These are phyloP conservation scores for Polydrusus cervinus DNA, from an alignment of 2,888 invertebrate genomes.

Conservation along the genomic window DNA sequence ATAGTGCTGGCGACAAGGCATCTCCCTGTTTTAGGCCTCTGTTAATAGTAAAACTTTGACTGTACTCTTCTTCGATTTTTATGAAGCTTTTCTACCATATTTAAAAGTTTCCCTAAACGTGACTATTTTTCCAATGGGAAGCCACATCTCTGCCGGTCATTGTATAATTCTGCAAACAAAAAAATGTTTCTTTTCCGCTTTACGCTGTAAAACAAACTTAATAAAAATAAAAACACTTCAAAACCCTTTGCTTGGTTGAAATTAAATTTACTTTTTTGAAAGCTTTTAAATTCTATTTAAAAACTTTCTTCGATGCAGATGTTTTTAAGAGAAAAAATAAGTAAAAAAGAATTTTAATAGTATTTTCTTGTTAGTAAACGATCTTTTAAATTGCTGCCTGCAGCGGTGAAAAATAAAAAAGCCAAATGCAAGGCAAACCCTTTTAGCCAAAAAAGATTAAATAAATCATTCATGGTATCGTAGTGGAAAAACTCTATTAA, in stretches of 20 bases:
- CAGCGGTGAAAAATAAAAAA: background rate
- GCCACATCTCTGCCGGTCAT: no score
- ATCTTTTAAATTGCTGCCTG: background rate
- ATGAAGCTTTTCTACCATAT: no score
- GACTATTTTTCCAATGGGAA: no score
- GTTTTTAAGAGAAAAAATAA: background rate
- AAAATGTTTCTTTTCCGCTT: background rate
- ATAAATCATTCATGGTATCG: no score
- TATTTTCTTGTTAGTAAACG: background rate
- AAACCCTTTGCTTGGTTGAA: background rate
- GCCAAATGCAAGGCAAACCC: no score
- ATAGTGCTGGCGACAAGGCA: no score
- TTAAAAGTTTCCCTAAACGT: no score
- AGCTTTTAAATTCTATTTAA: constrained; percentile 3
- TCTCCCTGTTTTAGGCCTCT: no score
- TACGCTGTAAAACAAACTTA: background rate
- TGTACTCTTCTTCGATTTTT: no score
- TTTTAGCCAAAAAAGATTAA: no score
- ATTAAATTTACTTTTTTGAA: constrained; percentile 2
- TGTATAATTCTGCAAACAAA: background rate
- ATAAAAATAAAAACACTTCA: background rate
- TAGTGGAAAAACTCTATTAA: no score
- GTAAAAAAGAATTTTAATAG: background rate
- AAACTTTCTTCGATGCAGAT: constrained; percentile 2
- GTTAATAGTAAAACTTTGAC: no score